phyloP scores from a whole-genome alignment of 1,140 invertebrate genomes.

The Macrobrachium rosenbergii region DNA sequence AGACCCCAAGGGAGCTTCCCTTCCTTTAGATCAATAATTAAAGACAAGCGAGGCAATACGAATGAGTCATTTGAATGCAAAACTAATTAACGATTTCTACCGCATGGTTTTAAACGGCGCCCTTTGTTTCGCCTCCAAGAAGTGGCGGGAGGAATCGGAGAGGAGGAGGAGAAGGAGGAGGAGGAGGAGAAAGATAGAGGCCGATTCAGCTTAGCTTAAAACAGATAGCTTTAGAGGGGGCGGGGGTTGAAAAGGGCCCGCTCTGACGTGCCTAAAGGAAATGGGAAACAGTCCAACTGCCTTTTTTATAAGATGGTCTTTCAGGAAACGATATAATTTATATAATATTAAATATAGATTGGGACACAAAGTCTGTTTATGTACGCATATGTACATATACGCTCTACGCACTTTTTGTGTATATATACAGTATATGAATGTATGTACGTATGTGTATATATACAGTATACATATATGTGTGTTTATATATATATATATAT shows the following conservation, averaged over 20 bases:
- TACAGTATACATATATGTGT: no score
- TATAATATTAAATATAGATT: neutral
- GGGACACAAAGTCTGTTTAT: neutral
- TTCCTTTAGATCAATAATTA: conserved; percentile 62
- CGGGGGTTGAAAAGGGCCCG: neutral
- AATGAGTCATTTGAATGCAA: conserved; percentile 64
- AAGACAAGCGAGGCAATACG: conserved; percentile 62
- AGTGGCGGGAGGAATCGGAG: conserved; percentile 15
- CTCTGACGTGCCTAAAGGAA: neutral
- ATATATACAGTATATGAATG: neutral
- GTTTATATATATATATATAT: no score
- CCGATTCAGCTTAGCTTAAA: neutral
- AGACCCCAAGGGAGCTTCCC: conserved; percentile 4
- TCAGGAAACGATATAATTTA: neutral
- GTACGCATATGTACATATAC: neutral
- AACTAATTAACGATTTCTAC: conserved; percentile 64
- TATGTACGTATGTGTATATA: neutral
- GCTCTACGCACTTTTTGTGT: no score
- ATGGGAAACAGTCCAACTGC: neutral
- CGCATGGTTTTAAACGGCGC: conserved; percentile 46
- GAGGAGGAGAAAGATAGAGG: neutral
- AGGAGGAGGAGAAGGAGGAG: neutral
- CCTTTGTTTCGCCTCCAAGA: conserved; percentile 40
- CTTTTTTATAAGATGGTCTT: conserved; percentile 1
- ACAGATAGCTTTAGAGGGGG: neutral